Evolutionary conservation across 1,140 invertebrate species (phyloP).

Genomic region (Whitmania pigra): DNA sequence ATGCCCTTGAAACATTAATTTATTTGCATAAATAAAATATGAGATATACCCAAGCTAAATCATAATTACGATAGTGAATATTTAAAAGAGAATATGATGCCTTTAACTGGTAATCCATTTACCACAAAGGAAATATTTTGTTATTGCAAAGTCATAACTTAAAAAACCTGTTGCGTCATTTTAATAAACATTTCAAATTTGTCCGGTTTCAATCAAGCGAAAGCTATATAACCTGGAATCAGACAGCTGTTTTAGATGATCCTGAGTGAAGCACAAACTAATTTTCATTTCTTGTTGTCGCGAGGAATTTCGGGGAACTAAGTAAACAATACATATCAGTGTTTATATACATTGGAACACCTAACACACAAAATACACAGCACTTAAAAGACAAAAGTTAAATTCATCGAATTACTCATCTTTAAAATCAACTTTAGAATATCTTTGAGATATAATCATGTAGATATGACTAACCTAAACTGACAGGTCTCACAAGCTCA

Average conservation of each 20-base stretch:
- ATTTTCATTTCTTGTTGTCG: slow-evolving; percentile 16
- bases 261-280: slow-evolving; percentile 10
- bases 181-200: no score
- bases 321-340: background rate
- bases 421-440: no score
- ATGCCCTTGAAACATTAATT: no score
- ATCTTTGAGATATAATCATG: background rate
- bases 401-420: background rate
- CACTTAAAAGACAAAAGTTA: background rate
- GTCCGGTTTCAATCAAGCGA: no score
- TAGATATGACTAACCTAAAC: slow-evolving; percentile 47
- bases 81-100: no score
- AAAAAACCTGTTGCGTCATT: no score
- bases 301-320: slow-evolving; percentile 14
- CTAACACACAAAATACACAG: background rate
- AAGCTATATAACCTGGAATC: slow-evolving; percentile 1
- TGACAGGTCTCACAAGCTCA: slow-evolving; percentile 76
- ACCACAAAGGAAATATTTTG: no score
- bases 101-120: no score
- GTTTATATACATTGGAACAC: background rate
- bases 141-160: no score
- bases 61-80: no score
- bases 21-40: no score
- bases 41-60: no score
- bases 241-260: slow-evolving; percentile 11